phyloP scores from a whole-genome alignment of 2,113 vertebrate genomes.

The Emberiza fucata region DNA sequence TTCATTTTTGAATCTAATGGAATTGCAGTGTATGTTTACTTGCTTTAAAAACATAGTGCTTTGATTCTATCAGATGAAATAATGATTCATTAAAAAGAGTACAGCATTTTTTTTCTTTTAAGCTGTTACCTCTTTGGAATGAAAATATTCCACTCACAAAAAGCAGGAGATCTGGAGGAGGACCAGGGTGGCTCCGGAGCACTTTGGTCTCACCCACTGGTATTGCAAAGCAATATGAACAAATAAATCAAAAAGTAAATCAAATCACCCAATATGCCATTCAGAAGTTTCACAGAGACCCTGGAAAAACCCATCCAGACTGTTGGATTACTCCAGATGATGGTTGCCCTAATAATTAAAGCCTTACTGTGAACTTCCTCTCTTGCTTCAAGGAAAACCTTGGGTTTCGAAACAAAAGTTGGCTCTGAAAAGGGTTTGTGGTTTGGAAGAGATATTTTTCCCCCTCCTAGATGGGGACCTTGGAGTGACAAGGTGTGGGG shows the following conservation, averaged over 20 bases:
- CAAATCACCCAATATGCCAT: background rate
- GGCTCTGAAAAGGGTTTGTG: background rate
- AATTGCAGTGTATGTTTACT: background rate
- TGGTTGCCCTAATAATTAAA: background rate
- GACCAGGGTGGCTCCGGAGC: background rate
- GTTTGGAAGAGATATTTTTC: background rate
- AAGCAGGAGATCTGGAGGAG: background rate
- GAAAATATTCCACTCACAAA: background rate
- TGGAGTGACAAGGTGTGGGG: background rate
- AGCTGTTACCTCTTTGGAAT: background rate
- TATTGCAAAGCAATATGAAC: background rate
- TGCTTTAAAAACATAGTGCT: background rate
- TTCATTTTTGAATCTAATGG: background rate
- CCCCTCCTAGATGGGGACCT: background rate
- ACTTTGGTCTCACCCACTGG: background rate
- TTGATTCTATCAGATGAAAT: background rate
- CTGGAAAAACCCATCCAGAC: background rate
- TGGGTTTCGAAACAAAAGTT: background rate
- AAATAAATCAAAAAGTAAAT: background rate
- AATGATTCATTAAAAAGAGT: background rate
- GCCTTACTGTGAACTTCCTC: background rate
- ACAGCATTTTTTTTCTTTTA: background rate
- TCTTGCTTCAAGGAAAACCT: background rate
- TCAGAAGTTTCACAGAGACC: background rate
- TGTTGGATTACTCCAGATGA: rapidly evolving